These are phyloP conservation scores for Pollenia griseotomentosa DNA, from an alignment of 2,888 invertebrate genomes.

Conservation along the genomic window DNA sequence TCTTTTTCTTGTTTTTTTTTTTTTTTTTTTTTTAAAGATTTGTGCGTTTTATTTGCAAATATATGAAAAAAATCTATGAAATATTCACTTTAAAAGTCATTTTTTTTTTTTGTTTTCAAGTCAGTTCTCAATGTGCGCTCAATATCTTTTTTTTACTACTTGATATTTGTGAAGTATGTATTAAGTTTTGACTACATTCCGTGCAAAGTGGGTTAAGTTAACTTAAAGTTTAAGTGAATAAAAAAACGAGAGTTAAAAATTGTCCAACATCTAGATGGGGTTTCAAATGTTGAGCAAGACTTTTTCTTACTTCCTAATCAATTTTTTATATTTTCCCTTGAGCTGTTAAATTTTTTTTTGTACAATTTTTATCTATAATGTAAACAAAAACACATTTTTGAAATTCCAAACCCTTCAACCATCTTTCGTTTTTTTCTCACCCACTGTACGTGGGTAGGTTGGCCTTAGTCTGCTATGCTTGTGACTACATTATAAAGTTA, in stretches of 20 bases:
- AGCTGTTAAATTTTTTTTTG: too few species aligned
- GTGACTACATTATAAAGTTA: constrained; percentile 57
- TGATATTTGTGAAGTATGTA: constrained; percentile 38
- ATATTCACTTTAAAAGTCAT: constrained; percentile 33
- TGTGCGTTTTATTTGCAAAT: constrained; percentile 14
- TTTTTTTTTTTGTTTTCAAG: constrained; percentile 9
- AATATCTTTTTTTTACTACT: constrained; percentile 46
- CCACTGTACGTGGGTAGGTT: constrained; percentile 57
- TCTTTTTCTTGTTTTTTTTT: neutral
- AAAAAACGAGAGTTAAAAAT: neutral
- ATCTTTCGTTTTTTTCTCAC: neutral
- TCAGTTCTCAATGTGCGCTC: constrained; percentile 4
- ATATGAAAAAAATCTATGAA: neutral
- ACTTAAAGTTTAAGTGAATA: too few species aligned
- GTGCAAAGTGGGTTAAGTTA: too few species aligned
- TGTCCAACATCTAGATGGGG: neutral
- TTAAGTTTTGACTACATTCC: neutral
- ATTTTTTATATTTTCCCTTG: neutral
- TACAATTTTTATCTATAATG: too few species aligned
- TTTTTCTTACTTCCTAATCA: neutral
- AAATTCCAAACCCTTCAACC: neutral
- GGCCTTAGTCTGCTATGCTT: constrained; percentile 40
- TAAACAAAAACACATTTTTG: too few species aligned
- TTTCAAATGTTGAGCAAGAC: too few species aligned
- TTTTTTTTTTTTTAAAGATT: neutral